phyloP scores from a whole-genome alignment of 2,888 invertebrate genomes.

The Hedychridium roseum region DNA sequence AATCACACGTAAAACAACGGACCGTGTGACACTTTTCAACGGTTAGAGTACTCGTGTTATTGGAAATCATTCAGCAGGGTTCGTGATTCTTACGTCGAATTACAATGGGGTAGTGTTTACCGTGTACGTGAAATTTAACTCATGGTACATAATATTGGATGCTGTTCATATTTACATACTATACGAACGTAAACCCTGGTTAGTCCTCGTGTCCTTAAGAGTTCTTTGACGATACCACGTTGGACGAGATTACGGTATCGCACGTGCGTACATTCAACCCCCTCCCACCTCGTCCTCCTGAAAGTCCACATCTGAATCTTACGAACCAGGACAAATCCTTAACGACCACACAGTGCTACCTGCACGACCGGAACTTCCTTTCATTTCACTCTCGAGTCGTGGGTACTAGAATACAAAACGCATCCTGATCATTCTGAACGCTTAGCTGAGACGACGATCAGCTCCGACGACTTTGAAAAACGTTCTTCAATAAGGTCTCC shows the following conservation, averaged over 20 bases:
- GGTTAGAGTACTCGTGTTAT: neutral
- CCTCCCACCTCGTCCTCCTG: too few species aligned
- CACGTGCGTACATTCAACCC: too few species aligned
- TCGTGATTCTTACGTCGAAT: slow-evolving; percentile 21
- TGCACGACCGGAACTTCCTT: too few species aligned
- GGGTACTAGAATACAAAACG: too few species aligned
- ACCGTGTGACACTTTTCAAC: too few species aligned
- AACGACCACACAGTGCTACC: too few species aligned
- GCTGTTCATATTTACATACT: slow-evolving; percentile 48
- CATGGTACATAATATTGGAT: slow-evolving; percentile 31
- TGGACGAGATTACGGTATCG: too few species aligned
- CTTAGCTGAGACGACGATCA: neutral
- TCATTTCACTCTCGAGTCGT: too few species aligned
- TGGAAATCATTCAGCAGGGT: neutral
- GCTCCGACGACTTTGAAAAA: neutral
- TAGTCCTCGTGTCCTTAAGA: slow-evolving; percentile 59
- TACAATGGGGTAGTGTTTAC: slow-evolving; percentile 30
- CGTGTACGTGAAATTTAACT: slow-evolving; percentile 30
- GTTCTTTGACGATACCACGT: slow-evolving; percentile 26
- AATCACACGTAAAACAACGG: slow-evolving; percentile 2
- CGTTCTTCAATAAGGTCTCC: slow-evolving; percentile 57
- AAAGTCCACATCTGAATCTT: too few species aligned
- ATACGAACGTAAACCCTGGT: slow-evolving; percentile 61
- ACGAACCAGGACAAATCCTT: too few species aligned
- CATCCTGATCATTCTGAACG: slow-evolving; percentile 1